Evolutionary conservation across 2,888 invertebrate genomes (phyloP), one percentile per base, ranked within the genome.

Genomic region (Lomographa bimaculata): DNA sequence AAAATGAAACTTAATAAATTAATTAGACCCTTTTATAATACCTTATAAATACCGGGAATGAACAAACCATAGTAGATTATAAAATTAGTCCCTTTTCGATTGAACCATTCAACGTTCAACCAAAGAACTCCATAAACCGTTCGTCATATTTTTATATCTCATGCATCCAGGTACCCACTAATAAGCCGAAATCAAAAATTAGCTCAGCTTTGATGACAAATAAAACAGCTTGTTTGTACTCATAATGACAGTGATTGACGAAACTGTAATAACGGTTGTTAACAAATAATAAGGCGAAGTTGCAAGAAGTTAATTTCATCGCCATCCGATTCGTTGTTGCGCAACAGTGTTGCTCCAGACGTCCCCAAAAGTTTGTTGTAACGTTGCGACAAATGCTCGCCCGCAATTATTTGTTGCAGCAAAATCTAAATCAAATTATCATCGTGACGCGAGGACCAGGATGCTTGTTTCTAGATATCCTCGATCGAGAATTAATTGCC

Each of bases 391-490:
- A 74, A 69, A 59, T 57, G 52, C 53, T 51, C 50, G 54, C 58
- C 48, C 60, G 64, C 71, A 79, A 81, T 82, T 76, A 81, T 79
- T 78, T 21, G 37, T 39, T 61, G 69, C 83, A 81, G 64, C 69
- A 60, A 76, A 79, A 80, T 71, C 54, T 42, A 53, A 53, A 50
- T 60, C 57, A 69, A 76, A 80, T 82, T 75, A 63, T 68, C 71
- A 71, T 85, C 85, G 85, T 82, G 85, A 82, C 85, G 85, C 82
- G 85, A 82, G 69, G 70, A 61, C 67, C 71, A 70, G 64, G 58
- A 57, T 69, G 66, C 72, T 70, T 62, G 72, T 68, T 71, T 65
- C 66, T 69, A 69, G 77, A 71, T 78, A 76, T 78, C 73, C 68
- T 43, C 42, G 36, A 77, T 79, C 66, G 68, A 71, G 64, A 77